Conservation (phyloP, 2,888 invertebrate genomes). For the Dinocampus coccinellae region DNA sequence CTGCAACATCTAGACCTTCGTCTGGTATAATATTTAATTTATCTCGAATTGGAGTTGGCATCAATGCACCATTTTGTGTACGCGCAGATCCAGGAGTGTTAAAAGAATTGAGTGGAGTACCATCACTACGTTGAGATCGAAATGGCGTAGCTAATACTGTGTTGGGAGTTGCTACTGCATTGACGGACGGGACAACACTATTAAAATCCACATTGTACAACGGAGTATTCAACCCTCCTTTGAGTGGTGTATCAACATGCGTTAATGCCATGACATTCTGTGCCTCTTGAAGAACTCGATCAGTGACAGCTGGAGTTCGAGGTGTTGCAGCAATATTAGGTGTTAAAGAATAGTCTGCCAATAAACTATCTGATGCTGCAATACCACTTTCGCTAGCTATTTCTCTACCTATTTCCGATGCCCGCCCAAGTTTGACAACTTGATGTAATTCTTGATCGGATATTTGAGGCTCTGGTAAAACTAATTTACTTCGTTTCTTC, state of each 20-base stretch:
- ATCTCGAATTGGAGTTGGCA: conserved; percentile 85
- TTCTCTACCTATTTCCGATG: conserved; percentile 92
- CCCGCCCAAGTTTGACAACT: conserved; percentile 92
- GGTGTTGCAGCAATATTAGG: conserved; percentile 80
- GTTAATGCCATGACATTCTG: conserved; percentile 99
- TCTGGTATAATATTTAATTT: conserved; percentile 96
- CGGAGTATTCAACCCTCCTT: conserved; percentile 96
- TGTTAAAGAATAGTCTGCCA: conserved; percentile 89
- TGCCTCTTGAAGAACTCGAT: conserved; percentile 91
- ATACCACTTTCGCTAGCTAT: conserved; percentile 83
- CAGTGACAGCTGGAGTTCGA: conserved; percentile 88
- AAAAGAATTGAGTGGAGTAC: conserved; percentile 67
- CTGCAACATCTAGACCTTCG: conserved; percentile 79
- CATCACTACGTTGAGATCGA: conserved; percentile 79
- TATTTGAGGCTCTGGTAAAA: conserved; percentile 96
- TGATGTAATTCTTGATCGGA: conserved; percentile 92
- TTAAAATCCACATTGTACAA: conserved; percentile 91
- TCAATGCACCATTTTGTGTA: conserved; percentile 72
- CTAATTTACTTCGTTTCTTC: conserved; percentile 93
- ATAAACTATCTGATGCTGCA: conserved; percentile 85
- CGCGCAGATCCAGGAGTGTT: conserved; percentile 74
- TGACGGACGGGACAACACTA: conserved; percentile 82
- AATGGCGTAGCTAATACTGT: conserved; percentile 92
- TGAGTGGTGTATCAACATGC: conserved; percentile 97
- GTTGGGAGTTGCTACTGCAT: conserved; percentile 86